Percentiles rank a stretch among this genome's conserved stretches.
These are phyloP conservation scores for Nesogale talazaci DNA, from an alignment of 2,113 vertebrate species.

Conservation along the genomic window DNA sequence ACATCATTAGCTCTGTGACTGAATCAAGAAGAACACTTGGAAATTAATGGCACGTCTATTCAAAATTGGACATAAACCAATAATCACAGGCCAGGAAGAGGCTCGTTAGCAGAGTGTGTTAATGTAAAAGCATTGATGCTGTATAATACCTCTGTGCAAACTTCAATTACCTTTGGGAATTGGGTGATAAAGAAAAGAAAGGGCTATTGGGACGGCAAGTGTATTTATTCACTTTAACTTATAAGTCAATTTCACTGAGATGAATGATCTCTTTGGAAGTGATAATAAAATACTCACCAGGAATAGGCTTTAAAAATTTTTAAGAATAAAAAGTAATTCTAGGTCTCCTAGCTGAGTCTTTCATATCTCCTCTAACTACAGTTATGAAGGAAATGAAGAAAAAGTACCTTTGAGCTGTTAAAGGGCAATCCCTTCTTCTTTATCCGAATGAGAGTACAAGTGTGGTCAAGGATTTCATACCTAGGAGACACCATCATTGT, in stretches of 20 bases:
- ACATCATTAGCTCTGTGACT: conserved; percentile 61
- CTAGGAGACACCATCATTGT: neutral
- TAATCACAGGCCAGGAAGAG: conserved; percentile 53
- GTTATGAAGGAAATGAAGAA: neutral
- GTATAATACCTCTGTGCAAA: neutral
- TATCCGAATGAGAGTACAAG: neutral
- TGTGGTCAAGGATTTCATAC: neutral
- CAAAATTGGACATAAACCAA: conserved; percentile 59
- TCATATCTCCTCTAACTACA: neutral
- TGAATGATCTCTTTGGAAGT: conserved; percentile 37
- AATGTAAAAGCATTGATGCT: conserved; percentile 43
- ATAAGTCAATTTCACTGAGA: conserved; percentile 20
- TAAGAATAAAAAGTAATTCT: neutral
- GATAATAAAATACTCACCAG: conserved; percentile 44
- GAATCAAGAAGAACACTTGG: conserved; percentile 57
- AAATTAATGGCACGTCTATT: conserved; percentile 67
- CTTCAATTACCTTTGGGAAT: conserved; percentile 13
- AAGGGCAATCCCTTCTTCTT: neutral
- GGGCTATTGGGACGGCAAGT: conserved; percentile 6
- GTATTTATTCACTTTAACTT: conserved; percentile 32
- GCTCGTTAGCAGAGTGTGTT: neutral
- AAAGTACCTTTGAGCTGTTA: neutral
- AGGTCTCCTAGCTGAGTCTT: neutral
- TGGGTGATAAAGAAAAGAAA: conserved; percentile 12
- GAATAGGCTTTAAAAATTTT: conserved; percentile 22